Evolutionary conservation across 2,888 invertebrate genomes (phyloP).

Genomic region (Hedya salicella): DNA sequence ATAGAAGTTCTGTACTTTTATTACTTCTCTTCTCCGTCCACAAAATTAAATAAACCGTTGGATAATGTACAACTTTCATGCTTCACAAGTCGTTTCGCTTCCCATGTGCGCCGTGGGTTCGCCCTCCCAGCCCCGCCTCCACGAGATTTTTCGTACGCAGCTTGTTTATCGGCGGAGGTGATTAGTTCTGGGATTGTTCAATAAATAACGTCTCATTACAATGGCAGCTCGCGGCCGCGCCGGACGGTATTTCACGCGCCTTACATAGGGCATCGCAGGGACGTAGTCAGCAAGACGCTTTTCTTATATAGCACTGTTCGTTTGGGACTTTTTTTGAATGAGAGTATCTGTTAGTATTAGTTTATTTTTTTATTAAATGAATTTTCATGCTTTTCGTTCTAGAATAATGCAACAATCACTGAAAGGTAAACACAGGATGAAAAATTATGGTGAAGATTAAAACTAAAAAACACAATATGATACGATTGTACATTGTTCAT

Average conservation of each 20-base stretch:
- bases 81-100: slow-evolving; percentile 14
- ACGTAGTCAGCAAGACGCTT: slow-evolving; percentile 48
- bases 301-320: slow-evolving; percentile 1
- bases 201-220: slow-evolving; percentile 82
- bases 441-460: too few relatives aligned
- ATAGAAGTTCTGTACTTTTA: too few relatives aligned
- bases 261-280: slow-evolving; percentile 56
- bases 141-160: slow-evolving; percentile 39
- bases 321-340: too few relatives aligned
- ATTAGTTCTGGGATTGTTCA: slow-evolving; percentile 73
- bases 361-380: too few relatives aligned
- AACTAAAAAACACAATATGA: too few relatives aligned
- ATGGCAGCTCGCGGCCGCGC: slow-evolving; percentile 63
- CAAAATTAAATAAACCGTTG: slow-evolving; percentile 14
- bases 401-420: too few relatives aligned
- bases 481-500: too few relatives aligned
- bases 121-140: slow-evolving; percentile 34
- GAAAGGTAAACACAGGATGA: too few relatives aligned
- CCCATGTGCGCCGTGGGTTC: slow-evolving; percentile 18
- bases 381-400: too few relatives aligned
- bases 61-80: slow-evolving; percentile 3
- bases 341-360: too few relatives aligned
- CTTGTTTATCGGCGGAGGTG: slow-evolving; percentile 52
- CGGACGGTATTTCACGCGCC: slow-evolving; percentile 72
- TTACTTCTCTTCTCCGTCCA: too few relatives aligned